phyloP scores from a whole-genome alignment of 35 echinoderm and acorn worm genomes.

The Patiria miniata region DNA sequence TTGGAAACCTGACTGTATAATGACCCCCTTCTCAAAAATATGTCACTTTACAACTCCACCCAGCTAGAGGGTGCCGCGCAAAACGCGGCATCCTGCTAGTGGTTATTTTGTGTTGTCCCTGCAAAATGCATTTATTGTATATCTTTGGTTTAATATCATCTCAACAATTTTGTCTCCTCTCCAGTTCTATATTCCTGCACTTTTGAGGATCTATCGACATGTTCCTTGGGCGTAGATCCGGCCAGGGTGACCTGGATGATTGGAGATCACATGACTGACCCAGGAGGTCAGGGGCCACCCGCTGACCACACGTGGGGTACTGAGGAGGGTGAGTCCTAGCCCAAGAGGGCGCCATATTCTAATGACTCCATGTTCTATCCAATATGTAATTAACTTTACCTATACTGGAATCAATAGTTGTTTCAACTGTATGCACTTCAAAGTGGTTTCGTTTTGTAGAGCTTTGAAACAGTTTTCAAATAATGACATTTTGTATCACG shows the following conservation, averaged over 20 bases:
- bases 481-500: neutral
- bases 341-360: neutral
- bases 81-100: too few species aligned
- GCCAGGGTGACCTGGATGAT: neutral
- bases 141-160: neutral
- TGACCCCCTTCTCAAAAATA: too few species aligned
- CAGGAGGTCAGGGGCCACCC: neutral
- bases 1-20: too few species aligned
- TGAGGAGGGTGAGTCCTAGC: neutral
- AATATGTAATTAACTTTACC: neutral
- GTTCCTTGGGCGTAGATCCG: neutral
- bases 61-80: too few species aligned
- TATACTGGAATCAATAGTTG: neutral
- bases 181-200: slow-evolving; percentile 11
- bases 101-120: neutral
- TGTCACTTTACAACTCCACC: too few species aligned
- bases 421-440: neutral
- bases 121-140: neutral
- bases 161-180: neutral
- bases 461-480: neutral
- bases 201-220: neutral
- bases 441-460: neutral
- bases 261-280: neutral
- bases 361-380: neutral
- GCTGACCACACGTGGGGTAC: slow-evolving; percentile 13